A percentile compares a stretch with the other conserved stretches of the same genome.
These are phyloP conservation scores for Drosophila pegasa DNA, from an alignment of 2,888 invertebrate genomes.

Conservation along the genomic window DNA sequence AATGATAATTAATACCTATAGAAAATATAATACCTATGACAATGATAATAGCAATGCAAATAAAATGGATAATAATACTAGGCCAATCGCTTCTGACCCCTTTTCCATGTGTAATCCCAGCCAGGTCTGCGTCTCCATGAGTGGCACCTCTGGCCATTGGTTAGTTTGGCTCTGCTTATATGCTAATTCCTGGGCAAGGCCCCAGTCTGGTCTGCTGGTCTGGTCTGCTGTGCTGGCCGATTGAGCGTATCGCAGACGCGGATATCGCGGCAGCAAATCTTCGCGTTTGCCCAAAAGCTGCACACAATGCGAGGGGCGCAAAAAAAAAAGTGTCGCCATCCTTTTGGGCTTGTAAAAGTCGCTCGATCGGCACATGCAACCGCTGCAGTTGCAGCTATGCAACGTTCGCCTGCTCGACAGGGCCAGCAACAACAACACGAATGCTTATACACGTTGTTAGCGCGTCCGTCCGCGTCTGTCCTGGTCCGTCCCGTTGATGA, in stretches of 20 bases:
- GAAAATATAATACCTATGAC: too few relatives aligned
- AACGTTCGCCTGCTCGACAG: conserved; percentile 16
- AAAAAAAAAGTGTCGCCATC: conserved; percentile 71
- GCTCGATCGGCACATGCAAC: conserved; percentile 52
- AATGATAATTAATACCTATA: background rate
- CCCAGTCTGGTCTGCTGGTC: background rate
- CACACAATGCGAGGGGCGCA: conserved; percentile 65
- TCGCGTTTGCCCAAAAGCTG: conserved; percentile 42
- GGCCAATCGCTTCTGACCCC: background rate
- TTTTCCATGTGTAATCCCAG: background rate
- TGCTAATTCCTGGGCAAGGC: conserved; percentile 51
- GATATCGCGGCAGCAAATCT: conserved; percentile 41
- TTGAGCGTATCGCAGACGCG: conserved; percentile 56
- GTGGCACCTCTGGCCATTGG: conserved; percentile 4
- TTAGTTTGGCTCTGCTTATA: conserved; percentile 14
- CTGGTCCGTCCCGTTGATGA: conserved; percentile 75
- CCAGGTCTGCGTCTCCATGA: conserved; percentile 5
- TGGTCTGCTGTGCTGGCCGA: conserved; percentile 22
- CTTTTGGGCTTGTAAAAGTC: conserved; percentile 61
- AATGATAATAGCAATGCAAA: background rate
- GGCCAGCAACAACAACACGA: conserved; percentile 51
- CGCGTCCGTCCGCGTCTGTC: conserved; percentile 47
- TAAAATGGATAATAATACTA: background rate
- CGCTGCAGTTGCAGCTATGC: conserved; percentile 41
- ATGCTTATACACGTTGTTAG: conserved; percentile 51